A percentile compares a stretch with the other conserved stretches of the same genome.
phyloP scores from a whole-genome alignment of 2,888 invertebrate genomes.

The Colostygia pectinataria region DNA sequence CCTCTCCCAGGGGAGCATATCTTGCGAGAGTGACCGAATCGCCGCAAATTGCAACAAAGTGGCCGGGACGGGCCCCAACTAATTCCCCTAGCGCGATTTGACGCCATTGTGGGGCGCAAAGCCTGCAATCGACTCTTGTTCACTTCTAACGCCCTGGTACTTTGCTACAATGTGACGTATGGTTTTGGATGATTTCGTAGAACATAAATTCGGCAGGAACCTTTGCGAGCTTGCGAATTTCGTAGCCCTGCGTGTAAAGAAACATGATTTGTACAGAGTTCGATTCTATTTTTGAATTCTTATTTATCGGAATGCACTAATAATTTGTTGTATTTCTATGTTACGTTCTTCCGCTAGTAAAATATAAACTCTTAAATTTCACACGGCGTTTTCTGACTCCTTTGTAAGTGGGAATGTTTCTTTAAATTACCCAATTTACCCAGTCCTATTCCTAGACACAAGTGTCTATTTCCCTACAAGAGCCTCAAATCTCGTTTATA shows the following conservation, averaged over 20 bases:
- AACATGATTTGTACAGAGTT: not conserved
- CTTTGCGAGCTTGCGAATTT: not conserved
- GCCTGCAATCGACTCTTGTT: slow-evolving; percentile 47
- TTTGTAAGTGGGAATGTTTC: not conserved
- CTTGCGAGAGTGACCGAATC: slow-evolving; percentile 46
- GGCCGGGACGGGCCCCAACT: slow-evolving; percentile 50
- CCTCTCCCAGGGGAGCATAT: slow-evolving; percentile 28
- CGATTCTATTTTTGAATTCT: no score
- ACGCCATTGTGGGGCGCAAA: slow-evolving; percentile 47
- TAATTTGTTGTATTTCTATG: no score
- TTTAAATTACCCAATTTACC: slow-evolving; percentile 2
- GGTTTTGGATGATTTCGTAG: slow-evolving; percentile 26
- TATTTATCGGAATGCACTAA: no score
- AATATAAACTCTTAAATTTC: no score
- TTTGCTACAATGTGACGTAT: slow-evolving; percentile 29
- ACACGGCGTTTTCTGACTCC: no score
- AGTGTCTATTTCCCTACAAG: slow-evolving; percentile 24
- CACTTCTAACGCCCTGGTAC: slow-evolving; percentile 38
- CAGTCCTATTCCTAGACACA: slow-evolving; percentile 5
- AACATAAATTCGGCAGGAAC: slow-evolving; percentile 7
- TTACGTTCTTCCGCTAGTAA: no score
- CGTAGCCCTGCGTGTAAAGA: not conserved
- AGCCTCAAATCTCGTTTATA: slow-evolving; percentile 29
- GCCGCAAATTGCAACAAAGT: slow-evolving; percentile 66
- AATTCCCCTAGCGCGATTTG: slow-evolving; percentile 60